Evolutionary conservation across 2,888 invertebrate species (phyloP).

Genomic region (Zhengitettix transpicula): DNA sequence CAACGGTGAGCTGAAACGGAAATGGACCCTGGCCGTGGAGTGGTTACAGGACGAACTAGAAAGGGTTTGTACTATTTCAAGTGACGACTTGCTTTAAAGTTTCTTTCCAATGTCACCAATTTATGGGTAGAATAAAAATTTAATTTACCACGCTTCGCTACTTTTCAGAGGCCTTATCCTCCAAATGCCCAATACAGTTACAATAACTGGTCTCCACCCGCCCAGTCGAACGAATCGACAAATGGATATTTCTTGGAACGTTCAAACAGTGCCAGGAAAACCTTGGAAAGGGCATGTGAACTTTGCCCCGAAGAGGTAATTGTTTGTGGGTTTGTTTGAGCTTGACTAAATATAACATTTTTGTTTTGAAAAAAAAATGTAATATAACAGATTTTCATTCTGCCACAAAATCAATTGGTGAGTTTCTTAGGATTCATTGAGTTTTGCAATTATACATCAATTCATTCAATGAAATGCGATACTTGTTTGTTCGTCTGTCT

Average conservation of each 20-base stretch:
- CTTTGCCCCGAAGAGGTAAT: conserved; percentile 50
- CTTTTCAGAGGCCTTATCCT: conserved; percentile 30
- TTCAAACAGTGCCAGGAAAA: conserved; percentile 83
- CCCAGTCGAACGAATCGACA: conserved; percentile 86
- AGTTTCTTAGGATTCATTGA: no score
- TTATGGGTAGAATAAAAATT: not conserved
- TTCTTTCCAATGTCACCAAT: not conserved
- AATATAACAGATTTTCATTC: no score
- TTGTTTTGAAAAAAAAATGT: no score
- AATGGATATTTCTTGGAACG: conserved; percentile 89
- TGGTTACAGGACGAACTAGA: conserved; percentile 95
- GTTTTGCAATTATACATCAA: no score
- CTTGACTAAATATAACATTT: no score
- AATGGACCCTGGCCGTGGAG: conserved; percentile 77
- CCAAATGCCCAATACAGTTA: conserved; percentile 61
- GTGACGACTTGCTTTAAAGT: not conserved
- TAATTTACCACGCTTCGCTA: not conserved
- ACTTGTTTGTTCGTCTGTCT: no score
- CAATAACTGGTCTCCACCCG: conserved; percentile 80
- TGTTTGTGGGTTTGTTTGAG: not conserved
- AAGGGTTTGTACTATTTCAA: conserved; percentile 30
- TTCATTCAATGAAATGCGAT: no score
- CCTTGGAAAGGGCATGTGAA: conserved; percentile 62
- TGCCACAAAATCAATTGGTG: no score
- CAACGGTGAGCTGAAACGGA: conserved; percentile 61